A percentile compares a stretch with the other conserved stretches of the same genome.
These are phyloP conservation scores for Linnaemya tessellans DNA, from an alignment of 2,888 invertebrate species.

Conservation along the genomic window DNA sequence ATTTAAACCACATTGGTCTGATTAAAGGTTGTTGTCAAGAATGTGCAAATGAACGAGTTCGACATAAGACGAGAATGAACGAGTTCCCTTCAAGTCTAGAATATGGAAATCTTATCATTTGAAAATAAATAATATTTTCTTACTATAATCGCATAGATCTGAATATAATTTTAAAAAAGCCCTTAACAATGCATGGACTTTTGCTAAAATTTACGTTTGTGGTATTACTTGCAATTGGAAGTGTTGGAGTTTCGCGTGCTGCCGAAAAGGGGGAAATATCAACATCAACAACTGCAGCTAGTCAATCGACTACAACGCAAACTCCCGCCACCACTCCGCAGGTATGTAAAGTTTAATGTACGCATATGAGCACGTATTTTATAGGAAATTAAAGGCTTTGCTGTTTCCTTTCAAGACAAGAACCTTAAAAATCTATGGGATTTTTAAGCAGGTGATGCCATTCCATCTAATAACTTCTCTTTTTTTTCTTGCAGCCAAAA, in stretches of 20 bases:
- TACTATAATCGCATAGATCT: background rate
- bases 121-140: too few relatives aligned
- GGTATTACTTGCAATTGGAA: background rate
- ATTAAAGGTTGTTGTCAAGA: too few relatives aligned
- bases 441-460: too few relatives aligned
- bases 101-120: too few relatives aligned
- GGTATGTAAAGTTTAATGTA: background rate
- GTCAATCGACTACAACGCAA: background rate
- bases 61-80: too few relatives aligned
- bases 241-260: background rate
- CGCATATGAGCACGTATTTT: background rate
- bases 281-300: slow-evolving; percentile 1
- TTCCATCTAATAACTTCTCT: too few relatives aligned
- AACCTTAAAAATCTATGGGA: too few relatives aligned
- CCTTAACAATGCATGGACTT: background rate
- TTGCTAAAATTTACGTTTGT: background rate
- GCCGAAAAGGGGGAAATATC: background rate
- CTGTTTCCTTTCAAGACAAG: background rate
- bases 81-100: too few relatives aligned
- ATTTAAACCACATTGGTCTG: too few relatives aligned
- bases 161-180: background rate
- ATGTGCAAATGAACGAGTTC: too few relatives aligned
- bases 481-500: slow-evolving; percentile 66
- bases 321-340: background rate
- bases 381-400: too few relatives aligned